These are phyloP conservation scores for Kryptolebias ocellatus DNA, from an alignment of 2,797 vertebrate genomes.

Conservation along the genomic window DNA sequence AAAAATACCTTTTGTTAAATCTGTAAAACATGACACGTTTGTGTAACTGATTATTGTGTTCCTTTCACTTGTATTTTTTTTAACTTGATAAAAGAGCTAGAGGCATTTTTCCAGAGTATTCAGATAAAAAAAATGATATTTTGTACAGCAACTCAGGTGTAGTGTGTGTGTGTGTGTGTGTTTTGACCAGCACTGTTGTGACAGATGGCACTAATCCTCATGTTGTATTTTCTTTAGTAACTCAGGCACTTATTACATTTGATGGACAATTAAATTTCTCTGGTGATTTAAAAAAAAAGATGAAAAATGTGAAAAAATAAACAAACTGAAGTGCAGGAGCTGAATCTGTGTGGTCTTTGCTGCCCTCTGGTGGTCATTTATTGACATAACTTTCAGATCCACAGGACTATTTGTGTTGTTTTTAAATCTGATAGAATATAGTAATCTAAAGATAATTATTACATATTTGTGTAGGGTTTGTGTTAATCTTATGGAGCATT, in stretches of 20 bases:
- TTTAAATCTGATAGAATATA: too few species aligned
- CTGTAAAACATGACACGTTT: not conserved
- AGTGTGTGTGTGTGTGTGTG: conserved; percentile 34
- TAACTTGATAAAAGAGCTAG: not conserved
- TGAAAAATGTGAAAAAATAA: not conserved
- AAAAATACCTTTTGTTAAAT: conserved; percentile 6
- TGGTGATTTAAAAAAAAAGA: not conserved
- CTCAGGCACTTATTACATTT: conserved; percentile 2
- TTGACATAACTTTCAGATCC: too few species aligned
- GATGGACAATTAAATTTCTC: conserved; percentile 24
- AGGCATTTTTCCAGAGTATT: conserved; percentile 6
- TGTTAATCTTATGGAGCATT: too few species aligned
- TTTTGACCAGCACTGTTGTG: conserved; percentile 22
- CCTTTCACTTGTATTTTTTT: not conserved
- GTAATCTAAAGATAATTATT: too few species aligned
- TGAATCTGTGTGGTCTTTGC: conserved; percentile 7
- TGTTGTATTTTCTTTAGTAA: conserved; percentile 15
- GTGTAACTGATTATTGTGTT: conserved; percentile 5
- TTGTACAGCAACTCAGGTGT: conserved; percentile 17
- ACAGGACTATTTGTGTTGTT: too few species aligned
- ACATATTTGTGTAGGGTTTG: too few species aligned
- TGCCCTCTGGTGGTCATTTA: conserved; percentile 44
- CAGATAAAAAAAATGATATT: not conserved
- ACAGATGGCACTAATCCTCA: conserved; percentile 1
- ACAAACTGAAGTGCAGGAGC: rapidly evolving